Base-by-base conservation (phyloP, 2,113 vertebrate species). In the Orcinus orca region DNA sequence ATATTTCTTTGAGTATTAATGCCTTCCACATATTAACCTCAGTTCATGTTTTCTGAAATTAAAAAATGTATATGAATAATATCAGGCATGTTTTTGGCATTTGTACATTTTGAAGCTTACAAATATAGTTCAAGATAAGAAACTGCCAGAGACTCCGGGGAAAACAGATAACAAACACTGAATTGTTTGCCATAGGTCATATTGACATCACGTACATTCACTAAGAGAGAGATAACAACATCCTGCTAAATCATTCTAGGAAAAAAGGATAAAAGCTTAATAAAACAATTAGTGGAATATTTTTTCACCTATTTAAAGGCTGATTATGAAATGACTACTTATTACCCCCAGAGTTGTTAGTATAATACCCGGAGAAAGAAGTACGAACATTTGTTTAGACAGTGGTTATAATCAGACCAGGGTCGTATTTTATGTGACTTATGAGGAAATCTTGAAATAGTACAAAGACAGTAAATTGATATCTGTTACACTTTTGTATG, bases 111-210 rank as follows among this genome's bases (percentile, higher is more conserved):
- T 62, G 96, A 93, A 94, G 31, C 53, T 96, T 83, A 93, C 10
- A 96, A 97, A 94, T 92, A 73, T 70, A 97, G 92, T 90, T 97
- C 96, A 90, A 93, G 88, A 95, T 96, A 97, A 96, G 88, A 73
- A 97, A 41, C 29, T 96, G 84, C 44, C 81, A 91, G 90, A 97
- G 86, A 88, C 68, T 68, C 31, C 82, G 93, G 95, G 88, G 62
- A 97, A 97, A 97, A 95, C 74, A 90, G 81, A 92, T 41, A 96
- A 55, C 77, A 96, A 87, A 93, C 92, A 97, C 0, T 4, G 94
- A 63, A 62, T 77, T 90, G 68, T 77, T 93, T 92, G 89, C 89
- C 84, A 93, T 95, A 85, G 55, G 55, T 93, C 94, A n/a, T 36
- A 38, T 25, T 91, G 81, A 83, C 47, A 84, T 88, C 60, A 87